Base-by-base conservation (phyloP, 2,113 vertebrate species). In the Cryptotis parvus region DNA sequence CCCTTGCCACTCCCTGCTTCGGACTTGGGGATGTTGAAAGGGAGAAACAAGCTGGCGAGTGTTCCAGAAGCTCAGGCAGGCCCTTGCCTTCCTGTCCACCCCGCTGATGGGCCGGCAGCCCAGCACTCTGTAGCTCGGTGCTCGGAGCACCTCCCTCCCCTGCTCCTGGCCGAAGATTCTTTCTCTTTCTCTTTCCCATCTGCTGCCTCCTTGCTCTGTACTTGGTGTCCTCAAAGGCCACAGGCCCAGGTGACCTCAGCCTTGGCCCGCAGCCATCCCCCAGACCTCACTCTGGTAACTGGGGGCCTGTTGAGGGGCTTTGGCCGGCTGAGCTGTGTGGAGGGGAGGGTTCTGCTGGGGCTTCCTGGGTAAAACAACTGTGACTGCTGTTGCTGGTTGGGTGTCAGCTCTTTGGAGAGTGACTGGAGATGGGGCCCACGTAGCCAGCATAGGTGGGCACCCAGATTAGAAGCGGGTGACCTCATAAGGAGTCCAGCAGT, bases 201-300 rank as follows among this genome's bases (percentile, higher is more conserved):
- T 2, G 18, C 18, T 55, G 29, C 10, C 20, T 94, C 41, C 35
- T 76, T 74, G 45, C 79, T 86, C 41, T 84, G 84, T 65, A 68
- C 85, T 89, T 75, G 27, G 15, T 85, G 35, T 94, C 90, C 72
- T 93, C 82, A 85, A 65, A 94, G 94, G 79, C 90, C 93, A 83
- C 41, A 69, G 66, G 52, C 80, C 73, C 86, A 92, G 80, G 84
- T 94, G 92, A 91, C 80, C 86, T 96, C 88, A 93, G 90, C 92
- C 77, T 96, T 82, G 89, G 84, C 73, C 41, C 63, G n/a, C 35
- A 49, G 87, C 78, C 77, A 72, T 85, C 85, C 70, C 70, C 31
- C 72, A 86, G 70, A 45, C 72, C 76, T 55, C 66, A 63, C 70
- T 90, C 63, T 84, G 87, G 78, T 84, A 45, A 84, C 74, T 58